phyloP scores from a whole-genome alignment of 2,888 invertebrate genomes.

The Eupithecia dodoneata region DNA sequence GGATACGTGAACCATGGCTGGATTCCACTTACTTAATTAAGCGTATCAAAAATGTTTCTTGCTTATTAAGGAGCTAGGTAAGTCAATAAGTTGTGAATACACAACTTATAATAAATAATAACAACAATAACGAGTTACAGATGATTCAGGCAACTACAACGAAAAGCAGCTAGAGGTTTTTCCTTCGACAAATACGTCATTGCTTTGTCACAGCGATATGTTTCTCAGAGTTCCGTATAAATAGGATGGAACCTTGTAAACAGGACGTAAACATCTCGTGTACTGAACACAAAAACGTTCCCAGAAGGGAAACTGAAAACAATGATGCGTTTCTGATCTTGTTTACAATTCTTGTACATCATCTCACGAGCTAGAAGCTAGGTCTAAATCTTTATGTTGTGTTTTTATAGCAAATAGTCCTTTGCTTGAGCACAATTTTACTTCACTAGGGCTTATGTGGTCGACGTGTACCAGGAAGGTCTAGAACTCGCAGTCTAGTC shows the following conservation, averaged over 20 bases:
- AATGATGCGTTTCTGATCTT: background rate
- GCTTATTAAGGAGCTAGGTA: background rate
- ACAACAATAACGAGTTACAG: background rate
- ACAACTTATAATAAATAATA: background rate
- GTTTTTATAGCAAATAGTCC: too few species aligned
- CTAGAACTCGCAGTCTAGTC: too few species aligned
- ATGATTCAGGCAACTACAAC: background rate
- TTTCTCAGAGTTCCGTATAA: conserved; percentile 10
- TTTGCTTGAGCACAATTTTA: too few species aligned
- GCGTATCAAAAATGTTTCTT: too few species aligned
- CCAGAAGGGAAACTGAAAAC: background rate
- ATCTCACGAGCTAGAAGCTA: background rate
- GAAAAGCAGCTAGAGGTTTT: background rate
- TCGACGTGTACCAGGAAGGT: too few species aligned
- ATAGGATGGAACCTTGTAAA: background rate
- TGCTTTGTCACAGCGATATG: conserved; percentile 3
- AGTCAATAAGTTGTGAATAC: background rate
- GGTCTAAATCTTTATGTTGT: background rate
- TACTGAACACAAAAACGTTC: conserved; percentile 8
- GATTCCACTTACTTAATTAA: too few species aligned
- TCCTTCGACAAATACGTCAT: conserved; percentile 3
- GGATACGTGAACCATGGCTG: too few species aligned
- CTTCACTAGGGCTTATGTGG: too few species aligned
- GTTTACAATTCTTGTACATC: background rate
- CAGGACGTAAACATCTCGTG: conserved; percentile 3